Base-by-base conservation (phyloP, 1,140 invertebrate genomes). In the Ladona fulva region DNA sequence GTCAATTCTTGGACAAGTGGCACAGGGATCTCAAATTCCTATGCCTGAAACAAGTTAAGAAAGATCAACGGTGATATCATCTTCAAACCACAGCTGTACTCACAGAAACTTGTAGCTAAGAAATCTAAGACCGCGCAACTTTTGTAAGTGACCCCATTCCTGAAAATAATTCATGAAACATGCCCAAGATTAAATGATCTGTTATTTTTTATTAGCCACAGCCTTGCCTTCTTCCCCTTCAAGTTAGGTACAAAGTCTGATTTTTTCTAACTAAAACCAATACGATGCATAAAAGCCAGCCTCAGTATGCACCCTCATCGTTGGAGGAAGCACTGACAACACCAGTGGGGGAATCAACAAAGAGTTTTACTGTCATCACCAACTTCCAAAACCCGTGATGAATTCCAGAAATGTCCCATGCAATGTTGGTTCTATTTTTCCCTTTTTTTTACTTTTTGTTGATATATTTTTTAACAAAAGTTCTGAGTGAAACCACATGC, bases 361-460 rank as follows among this genome's bases (percentile, higher is more conserved):
- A 66, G 52, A 66, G 52, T 66, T 66, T 66, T 16, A 66, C 52
- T 66, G 52, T 22, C 52, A 66, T 66, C 52, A 66, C 52, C 52
- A 66, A 66, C 52, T 66, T 66, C 52, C 52, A 66, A 66, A 66
- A 66, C 52, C 52, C 52, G 52, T 66, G 52, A 66, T 66, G n/a
- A 16, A 66, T 66, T 66, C 52, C 52, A 66, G 52, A 66, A 66
- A 66, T 66, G 52, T 66, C 52, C 52, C 52, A 66, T 66, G 52
- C 52, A 66, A 66, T 66, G 14, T 66, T 66, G 52, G 52, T 66
- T 66, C 52, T 66, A 66, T 66, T 66, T 66, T 66, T 66, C n/a
- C n/a, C 52, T 66, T 66, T 66, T 66, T 66, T 66, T 66, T 66
- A 22, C 52, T 19, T 66, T 66, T 66, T 66, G 12, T 12, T 19